phyloP scores from a whole-genome alignment of 2,888 invertebrate genomes.

The Pristionchus entomophagus region DNA sequence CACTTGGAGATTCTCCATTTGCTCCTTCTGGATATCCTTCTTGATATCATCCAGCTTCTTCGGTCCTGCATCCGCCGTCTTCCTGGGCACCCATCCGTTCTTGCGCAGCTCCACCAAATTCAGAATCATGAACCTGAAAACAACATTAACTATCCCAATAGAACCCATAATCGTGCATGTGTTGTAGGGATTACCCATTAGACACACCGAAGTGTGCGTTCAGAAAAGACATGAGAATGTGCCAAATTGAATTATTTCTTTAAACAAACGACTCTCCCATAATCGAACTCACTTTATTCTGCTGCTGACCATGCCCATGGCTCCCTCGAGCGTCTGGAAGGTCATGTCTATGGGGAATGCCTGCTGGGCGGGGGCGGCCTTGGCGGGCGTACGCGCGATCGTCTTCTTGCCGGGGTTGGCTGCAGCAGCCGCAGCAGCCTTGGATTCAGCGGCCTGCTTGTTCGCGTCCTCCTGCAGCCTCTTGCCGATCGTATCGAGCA shows the following conservation, averaged over 20 bases:
- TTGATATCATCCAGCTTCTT: slow-evolving; percentile 67
- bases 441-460: background rate
- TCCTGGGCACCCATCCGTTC: slow-evolving; percentile 58
- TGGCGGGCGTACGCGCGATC: background rate
- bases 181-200: no score
- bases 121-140: slow-evolving; percentile 63
- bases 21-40: slow-evolving; percentile 60
- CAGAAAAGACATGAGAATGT: background rate
- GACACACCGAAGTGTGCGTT: no score
- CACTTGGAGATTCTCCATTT: slow-evolving; percentile 56
- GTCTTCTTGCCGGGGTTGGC: background rate
- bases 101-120: slow-evolving; percentile 59
- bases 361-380: background rate
- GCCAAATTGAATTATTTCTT: no score
- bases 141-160: background rate
- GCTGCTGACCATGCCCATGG: slow-evolving; percentile 47
- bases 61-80: slow-evolving; percentile 61
- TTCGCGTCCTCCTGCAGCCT: slow-evolving; percentile 12
- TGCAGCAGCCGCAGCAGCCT: background rate
- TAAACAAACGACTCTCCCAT: no score
- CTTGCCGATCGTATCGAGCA: slow-evolving; percentile 48
- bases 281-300: slow-evolving; percentile 59
- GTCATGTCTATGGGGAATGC: background rate
- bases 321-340: slow-evolving; percentile 13
- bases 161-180: no score